Percentiles rank a stretch among this genome's conserved stretches.
Conservation (phyloP, 2,888 invertebrate species). For the Dinocampus coccinellae region DNA sequence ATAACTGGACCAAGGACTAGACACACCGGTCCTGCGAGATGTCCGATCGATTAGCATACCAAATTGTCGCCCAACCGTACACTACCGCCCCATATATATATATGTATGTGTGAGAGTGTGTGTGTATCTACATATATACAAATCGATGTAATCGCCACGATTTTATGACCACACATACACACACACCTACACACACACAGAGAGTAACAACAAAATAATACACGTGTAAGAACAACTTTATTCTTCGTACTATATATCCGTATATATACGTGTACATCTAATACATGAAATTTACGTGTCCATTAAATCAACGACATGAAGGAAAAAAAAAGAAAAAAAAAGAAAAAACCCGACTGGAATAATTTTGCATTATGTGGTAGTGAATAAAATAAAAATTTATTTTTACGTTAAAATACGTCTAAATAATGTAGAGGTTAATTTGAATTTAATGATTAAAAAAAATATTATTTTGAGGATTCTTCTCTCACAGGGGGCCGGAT, state of each 20-base stretch:
- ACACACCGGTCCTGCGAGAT: constrained; percentile 36
- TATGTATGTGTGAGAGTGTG: too few relatives aligned
- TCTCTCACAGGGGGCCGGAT: constrained; percentile 36
- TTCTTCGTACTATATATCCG: constrained; percentile 29
- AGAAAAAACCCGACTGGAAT: too few relatives aligned
- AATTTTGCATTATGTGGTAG: neutral
- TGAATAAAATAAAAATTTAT: neutral
- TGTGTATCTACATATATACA: neutral
- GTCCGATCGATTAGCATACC: constrained; percentile 41
- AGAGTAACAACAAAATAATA: constrained; percentile 34
- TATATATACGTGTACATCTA: neutral
- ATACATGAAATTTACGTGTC: neutral
- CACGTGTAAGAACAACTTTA: constrained; percentile 41
- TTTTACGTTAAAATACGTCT: neutral
- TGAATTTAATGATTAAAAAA: constrained; percentile 7
- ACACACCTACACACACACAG: too few relatives aligned
- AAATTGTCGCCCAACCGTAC: constrained; percentile 42
- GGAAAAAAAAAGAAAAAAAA: neutral
- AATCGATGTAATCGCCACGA: constrained; percentile 42
- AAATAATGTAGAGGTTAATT: neutral
- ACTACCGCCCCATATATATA: constrained; percentile 1
- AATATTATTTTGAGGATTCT: neutral
- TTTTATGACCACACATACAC: constrained; percentile 36
- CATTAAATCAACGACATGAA: neutral
- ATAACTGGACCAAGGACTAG: constrained; percentile 42